phyloP scores from a whole-genome alignment of 2,888 invertebrate genomes.

The Argyresthia albistria region DNA sequence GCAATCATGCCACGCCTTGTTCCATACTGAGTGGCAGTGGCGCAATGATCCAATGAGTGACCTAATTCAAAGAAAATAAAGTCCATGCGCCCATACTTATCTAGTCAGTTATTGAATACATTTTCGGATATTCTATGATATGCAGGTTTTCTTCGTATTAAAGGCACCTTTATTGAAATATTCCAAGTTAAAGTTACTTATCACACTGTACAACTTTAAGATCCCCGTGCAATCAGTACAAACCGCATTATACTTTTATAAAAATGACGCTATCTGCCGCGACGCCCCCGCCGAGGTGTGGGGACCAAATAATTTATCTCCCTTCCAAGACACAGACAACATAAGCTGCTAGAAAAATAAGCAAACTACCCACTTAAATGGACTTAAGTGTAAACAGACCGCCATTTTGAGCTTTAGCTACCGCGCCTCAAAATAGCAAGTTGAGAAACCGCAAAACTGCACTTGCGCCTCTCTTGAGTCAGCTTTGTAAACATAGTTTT shows the following conservation, averaged over 20 bases:
- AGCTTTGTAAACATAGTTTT: conserved; percentile 32
- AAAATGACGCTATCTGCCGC: conserved; percentile 62
- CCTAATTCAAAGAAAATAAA: too few relatives aligned
- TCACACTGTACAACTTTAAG: too few relatives aligned
- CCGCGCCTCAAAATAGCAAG: conserved; percentile 34
- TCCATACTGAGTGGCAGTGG: too few relatives aligned
- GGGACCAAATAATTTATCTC: conserved; percentile 66
- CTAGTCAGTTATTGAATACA: too few relatives aligned
- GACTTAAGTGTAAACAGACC: conserved; percentile 23
- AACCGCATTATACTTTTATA: conserved; percentile 67
- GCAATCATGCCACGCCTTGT: too few relatives aligned
- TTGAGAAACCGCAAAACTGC: conserved; percentile 28
- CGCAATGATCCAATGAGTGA: too few relatives aligned
- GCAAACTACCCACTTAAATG: conserved; percentile 63
- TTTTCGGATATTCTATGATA: too few relatives aligned
- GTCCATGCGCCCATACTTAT: too few relatives aligned
- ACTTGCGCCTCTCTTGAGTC: conserved; percentile 30
- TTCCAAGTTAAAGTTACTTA: too few relatives aligned
- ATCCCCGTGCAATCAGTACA: conserved; percentile 44
- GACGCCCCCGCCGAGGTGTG: conserved; percentile 53
- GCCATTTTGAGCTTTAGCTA: conserved; percentile 26
- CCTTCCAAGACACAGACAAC: conserved; percentile 55
- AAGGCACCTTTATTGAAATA: too few relatives aligned
- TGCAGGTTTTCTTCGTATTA: too few relatives aligned
- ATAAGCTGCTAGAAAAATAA: conserved; percentile 64